These are phyloP conservation scores for Conus canariensis DNA, from an alignment of 2,888 invertebrate species.

Conservation along the genomic window DNA sequence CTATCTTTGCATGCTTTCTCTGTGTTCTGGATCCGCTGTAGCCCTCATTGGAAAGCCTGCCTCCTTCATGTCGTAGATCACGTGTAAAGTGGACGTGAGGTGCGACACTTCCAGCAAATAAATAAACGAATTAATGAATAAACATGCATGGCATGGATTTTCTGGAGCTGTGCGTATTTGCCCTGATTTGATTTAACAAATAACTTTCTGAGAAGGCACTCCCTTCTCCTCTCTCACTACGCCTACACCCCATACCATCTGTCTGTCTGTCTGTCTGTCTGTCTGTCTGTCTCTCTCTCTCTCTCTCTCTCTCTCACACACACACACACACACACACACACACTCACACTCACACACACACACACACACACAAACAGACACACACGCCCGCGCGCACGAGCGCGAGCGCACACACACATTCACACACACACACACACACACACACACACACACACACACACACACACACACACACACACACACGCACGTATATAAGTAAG, in stretches of 20 bases:
- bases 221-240: background rate
- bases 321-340: background rate
- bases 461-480: background rate
- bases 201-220: background rate
- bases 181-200: no score
- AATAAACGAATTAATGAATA: background rate
- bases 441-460: background rate
- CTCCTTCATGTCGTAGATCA: no score
- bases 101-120: no score
- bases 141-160: background rate
- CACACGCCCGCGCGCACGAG: no score
- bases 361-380: no score
- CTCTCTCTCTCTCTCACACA: background rate
- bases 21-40: no score
- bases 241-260: background rate
- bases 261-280: slow-evolving; percentile 2
- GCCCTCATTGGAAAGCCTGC: no score
- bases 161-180: no score
- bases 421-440: slow-evolving; percentile 13
- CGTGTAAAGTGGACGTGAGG: no score
- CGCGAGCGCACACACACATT: background rate
- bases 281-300: background rate
- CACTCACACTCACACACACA: background rate
- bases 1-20: no score
- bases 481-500: background rate